These are phyloP conservation scores for Capitella teleta DNA, from an alignment of 1,140 invertebrate species.

Conservation along the genomic window DNA sequence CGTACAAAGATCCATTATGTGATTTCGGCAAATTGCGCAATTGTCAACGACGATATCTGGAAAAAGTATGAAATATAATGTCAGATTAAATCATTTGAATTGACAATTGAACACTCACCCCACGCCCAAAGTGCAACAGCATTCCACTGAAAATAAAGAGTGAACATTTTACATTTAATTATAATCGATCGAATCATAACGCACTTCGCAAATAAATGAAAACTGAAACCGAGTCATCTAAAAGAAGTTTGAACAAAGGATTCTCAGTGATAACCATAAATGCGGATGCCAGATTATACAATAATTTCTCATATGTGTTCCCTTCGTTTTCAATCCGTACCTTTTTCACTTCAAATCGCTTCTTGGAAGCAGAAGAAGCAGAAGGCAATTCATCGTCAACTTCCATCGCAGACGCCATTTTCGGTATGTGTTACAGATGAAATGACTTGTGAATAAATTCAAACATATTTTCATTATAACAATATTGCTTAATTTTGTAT, in stretches of 20 bases:
- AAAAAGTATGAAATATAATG: constrained; percentile 6
- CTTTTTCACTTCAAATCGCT: constrained; percentile 44
- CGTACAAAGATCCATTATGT: constrained; percentile 96
- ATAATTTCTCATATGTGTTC: neutral
- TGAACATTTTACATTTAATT: neutral
- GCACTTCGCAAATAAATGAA: neutral
- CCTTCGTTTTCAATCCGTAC: neutral
- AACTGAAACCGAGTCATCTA: neutral
- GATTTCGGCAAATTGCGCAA: constrained; percentile 98
- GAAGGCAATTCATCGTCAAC: constrained; percentile 26
- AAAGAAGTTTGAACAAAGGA: neutral
- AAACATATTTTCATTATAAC: neutral
- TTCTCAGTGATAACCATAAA: neutral
- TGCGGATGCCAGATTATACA: neutral
- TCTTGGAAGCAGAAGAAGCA: constrained; percentile 25
- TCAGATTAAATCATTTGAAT: neutral
- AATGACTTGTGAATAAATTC: neutral
- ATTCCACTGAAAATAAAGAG: constrained; percentile 67
- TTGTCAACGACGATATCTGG: constrained; percentile 97
- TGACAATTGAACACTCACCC: constrained; percentile 54
- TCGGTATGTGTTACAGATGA: neutral
- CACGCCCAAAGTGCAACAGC: constrained; percentile 96
- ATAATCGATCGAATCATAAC: neutral
- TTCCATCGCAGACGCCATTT: constrained; percentile 41
- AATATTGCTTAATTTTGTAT: neutral